Evolutionary conservation across 2,113 vertebrate genomes (phyloP), one percentile per base, ranked within the genome.

Genomic region (Dipodomys merriami): DNA sequence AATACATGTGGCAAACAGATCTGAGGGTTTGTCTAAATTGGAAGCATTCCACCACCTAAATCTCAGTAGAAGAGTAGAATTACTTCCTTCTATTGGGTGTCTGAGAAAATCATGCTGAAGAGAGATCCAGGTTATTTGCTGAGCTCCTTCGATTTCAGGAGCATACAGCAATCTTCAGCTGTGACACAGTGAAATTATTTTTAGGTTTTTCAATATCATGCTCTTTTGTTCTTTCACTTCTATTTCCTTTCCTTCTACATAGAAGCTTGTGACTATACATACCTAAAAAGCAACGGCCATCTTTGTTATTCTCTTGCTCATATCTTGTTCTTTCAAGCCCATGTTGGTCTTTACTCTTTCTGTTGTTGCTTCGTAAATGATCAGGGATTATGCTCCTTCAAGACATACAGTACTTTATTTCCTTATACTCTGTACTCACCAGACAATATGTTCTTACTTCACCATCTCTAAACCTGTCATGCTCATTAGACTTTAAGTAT

Each of bases 1-100:
- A 57, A 44, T 65, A 53, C 73, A 93, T 77, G 46, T 88, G 88
- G 57, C 27, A 60, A 84, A 73, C 92, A 96, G 92, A 91, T 68
- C 46, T 81, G 46, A 2, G 22, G 44, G 29, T 57, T 90, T 62
- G 4, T 62, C n/a, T 87, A 72, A 94, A 87, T 39, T 85, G 35
- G 53, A 94, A 94, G 46, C 2, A 7, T 91, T 93, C 92, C 12
- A 68, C 53, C 72, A 73, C 86, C n/a, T 49, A 93, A 69, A 6
- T 29, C 68, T 89, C 53, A 27, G 29, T 15, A 65, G 18, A 77
- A 85, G 15, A 89, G 20, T 23, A 87, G 81, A 91, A 95, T 91
- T 67, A 69, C 3, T 95, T 91, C 91, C 73, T 94, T 82, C 78
- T 88, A 72, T 33, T 7, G 39, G 35, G 71, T n/a, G 30, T 76